These are phyloP conservation scores for Trissolcus basalis DNA, from an alignment of 1,140 invertebrate genomes.

Conservation along the genomic window DNA sequence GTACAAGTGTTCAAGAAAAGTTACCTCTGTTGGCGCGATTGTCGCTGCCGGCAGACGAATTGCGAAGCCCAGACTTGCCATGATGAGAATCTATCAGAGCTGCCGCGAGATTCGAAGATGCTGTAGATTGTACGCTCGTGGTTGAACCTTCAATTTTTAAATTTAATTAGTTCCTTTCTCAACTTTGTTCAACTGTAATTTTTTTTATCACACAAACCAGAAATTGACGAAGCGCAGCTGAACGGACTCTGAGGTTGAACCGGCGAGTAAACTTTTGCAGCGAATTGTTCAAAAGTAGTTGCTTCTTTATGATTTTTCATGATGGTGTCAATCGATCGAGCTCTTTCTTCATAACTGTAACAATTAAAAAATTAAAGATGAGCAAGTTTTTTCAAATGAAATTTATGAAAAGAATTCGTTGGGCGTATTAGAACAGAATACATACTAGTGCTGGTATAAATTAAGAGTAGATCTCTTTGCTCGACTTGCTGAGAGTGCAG, in stretches of 20 bases:
- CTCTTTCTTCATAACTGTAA: constrained; percentile 92
- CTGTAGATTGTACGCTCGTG: constrained; percentile 72
- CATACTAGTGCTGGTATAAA: constrained; percentile 94
- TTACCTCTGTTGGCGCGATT: constrained; percentile 75
- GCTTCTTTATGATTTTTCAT: constrained; percentile 91
- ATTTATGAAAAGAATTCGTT: constrained; percentile 2
- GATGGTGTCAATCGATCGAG: constrained; percentile 90
- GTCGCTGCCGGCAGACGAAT: constrained; percentile 68
- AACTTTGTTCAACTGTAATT: too few species aligned
- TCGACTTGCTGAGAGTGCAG: constrained; percentile 93
- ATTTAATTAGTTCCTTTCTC: too few species aligned
- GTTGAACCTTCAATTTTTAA: constrained; percentile 66
- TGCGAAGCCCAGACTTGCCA: constrained; percentile 67
- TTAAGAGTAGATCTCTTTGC: constrained; percentile 91
- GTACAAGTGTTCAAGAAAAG: too few species aligned
- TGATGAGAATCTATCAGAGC: constrained; percentile 77
- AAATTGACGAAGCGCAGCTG: constrained; percentile 71
- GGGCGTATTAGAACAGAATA: constrained; percentile 20
- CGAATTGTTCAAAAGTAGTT: constrained; percentile 95
- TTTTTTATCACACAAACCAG: constrained; percentile 66
- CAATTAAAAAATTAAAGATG: constrained; percentile 14
- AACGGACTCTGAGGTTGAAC: constrained; percentile 78
- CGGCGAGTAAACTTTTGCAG: constrained; percentile 89
- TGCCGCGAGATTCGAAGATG: constrained; percentile 76
- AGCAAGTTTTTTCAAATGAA: not conserved